A percentile compares a stretch with the other conserved stretches of the same genome.
Conservation (phyloP, 1,140 invertebrate species). For the Hylaeus volcanicus region DNA sequence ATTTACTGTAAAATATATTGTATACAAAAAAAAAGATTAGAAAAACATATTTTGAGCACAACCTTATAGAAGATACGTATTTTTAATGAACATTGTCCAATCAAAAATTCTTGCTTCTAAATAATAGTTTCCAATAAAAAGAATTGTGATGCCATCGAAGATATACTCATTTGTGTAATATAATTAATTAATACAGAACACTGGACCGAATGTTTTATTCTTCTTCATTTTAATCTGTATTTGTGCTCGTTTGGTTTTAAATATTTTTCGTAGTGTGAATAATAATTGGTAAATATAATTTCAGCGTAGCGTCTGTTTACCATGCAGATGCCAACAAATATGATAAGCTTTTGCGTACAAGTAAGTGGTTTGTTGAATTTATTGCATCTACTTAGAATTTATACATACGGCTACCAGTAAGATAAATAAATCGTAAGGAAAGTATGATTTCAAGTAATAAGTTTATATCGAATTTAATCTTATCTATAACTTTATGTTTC, state of each 20-base stretch:
- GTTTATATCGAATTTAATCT: background rate
- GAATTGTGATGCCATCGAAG: background rate
- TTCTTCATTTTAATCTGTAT: background rate
- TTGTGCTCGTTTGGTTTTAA: background rate
- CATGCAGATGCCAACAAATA: no score
- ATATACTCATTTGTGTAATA: background rate
- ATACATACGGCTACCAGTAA: background rate
- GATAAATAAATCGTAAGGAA: background rate
- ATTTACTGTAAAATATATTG: slow-evolving; percentile 10
- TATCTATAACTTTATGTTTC: slow-evolving; percentile 31
- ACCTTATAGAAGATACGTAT: slow-evolving; percentile 8
- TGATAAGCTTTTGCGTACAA: background rate
- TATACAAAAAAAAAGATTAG: slow-evolving; percentile 17
- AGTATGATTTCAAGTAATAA: no score
- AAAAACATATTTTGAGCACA: slow-evolving; percentile 30
- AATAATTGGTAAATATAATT: background rate
- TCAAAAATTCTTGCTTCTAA: background rate
- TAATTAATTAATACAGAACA: background rate
- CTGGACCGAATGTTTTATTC: background rate
- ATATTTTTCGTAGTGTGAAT: background rate
- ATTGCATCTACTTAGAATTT: no score
- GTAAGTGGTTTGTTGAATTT: slow-evolving; percentile 4
- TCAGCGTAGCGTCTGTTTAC: background rate
- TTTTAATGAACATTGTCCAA: slow-evolving; percentile 9
- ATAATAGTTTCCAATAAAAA: slow-evolving; percentile 12